phyloP scores from a whole-genome alignment of 1,140 invertebrate genomes.

The Globodera rostochiensis region DNA sequence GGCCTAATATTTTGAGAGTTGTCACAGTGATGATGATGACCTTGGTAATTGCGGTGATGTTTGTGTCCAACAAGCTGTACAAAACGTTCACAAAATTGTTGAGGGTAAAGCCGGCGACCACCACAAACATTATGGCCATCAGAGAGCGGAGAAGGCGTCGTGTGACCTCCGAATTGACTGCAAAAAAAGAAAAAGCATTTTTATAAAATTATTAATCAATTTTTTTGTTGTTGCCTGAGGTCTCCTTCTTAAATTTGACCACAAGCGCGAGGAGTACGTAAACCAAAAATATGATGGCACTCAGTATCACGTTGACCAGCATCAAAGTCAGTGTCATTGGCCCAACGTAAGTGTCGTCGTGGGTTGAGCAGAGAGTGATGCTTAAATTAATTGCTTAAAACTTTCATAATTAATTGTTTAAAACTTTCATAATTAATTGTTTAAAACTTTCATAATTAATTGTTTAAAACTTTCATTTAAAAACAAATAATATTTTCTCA shows the following conservation, averaged over 20 bases:
- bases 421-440: neutral
- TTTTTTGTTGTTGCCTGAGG: neutral
- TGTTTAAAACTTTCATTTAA: neutral
- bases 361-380: neutral
- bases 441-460: neutral
- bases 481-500: neutral
- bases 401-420: neutral
- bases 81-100: constrained; percentile 4
- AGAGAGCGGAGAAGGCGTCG: neutral
- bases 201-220: no score
- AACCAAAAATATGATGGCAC: neutral
- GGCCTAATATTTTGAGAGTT: no score
- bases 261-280: neutral
- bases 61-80: neutral
- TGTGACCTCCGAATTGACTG: neutral
- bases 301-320: neutral
- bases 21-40: neutral
- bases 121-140: constrained; percentile 2
- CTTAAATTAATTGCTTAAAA: neutral
- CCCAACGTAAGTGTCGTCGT: constrained; percentile 7
- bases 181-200: neutral
- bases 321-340: neutral
- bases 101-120: neutral
- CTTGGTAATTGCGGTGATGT: neutral
- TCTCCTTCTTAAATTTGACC: neutral